Base-by-base conservation (phyloP, 2,113 vertebrate genomes). In the Gasterosteus aculeatus region DNA sequence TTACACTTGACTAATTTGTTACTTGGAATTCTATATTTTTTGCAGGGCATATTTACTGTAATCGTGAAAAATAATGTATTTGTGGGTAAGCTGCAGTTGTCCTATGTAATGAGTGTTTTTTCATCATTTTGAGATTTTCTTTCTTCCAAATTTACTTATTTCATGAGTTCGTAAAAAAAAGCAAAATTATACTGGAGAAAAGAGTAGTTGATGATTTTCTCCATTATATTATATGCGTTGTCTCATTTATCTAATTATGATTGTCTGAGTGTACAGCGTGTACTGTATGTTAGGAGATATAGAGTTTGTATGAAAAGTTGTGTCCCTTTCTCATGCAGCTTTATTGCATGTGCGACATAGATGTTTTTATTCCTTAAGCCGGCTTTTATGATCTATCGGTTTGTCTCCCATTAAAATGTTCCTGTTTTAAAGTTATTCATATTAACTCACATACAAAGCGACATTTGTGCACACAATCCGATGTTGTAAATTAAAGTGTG, bases 121-220 rank as follows among this genome's bases (percentile, higher is more conserved):
- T 38, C n/a, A 12, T 65, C 1, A 51, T 60, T 61, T 18, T 12
- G 35, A 26, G 47, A 62, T 35, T 56, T 56, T 63, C 18, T 35
- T 26, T 26, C 22, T 26, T 1, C 22, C 22, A 51, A 53, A 53
- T 10, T 1, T 53, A 53, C n/a, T 53, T 22, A 53, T 53, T 22
- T 53, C 57, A 35, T 69, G 9, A 35, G 38, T 47, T 56, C 56
- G 1, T 38, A 51, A 31, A 1, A 39, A 39, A 1, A 69, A 69
- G 19, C 65, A 69, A 38, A 77, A 69, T 42, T 58, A n/a, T 26
- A 10, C 15, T 69, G 33, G 53, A 58, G 47, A 31, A 22, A 16
- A 60, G 42, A 38, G 61, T 31, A 26, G 44, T 66, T 65, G 33
- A 59, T 65, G 47, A 71, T 39, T 14, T 35, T 39, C 39, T 38